Evolutionary conservation across 2,888 invertebrate genomes (phyloP).

Genomic region (Tetranychus piercei): DNA sequence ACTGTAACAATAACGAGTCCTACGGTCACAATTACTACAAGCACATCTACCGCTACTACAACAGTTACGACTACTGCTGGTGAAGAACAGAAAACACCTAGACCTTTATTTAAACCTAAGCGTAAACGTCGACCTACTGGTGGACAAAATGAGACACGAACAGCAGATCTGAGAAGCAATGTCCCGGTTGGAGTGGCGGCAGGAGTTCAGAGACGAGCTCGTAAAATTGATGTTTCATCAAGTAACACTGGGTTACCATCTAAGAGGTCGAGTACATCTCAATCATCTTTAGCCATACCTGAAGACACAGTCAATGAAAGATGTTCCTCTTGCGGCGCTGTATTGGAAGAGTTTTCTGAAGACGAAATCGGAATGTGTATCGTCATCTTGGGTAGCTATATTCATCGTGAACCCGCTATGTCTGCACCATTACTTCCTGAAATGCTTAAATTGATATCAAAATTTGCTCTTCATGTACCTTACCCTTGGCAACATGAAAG

Average conservation of each 20-base stretch:
- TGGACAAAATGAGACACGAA: background rate
- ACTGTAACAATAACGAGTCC: constrained; percentile 3
- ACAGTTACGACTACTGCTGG: background rate
- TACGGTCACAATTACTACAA: background rate
- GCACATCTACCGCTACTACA: background rate
- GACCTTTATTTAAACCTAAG: constrained; percentile 3
- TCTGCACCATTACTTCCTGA: constrained; percentile 87
- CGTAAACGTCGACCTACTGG: background rate
- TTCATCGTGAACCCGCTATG: constrained; percentile 74
- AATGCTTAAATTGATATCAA: constrained; percentile 66
- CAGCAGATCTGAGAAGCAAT: background rate
- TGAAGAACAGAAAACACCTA: background rate
- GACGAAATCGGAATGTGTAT: constrained; percentile 87
- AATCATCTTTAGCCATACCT: constrained; percentile 22
- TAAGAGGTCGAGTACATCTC: constrained; percentile 23
- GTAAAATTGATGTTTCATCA: constrained; percentile 23
- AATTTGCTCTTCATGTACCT: constrained; percentile 44
- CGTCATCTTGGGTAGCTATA: constrained; percentile 79
- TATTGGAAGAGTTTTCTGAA: constrained; percentile 79
- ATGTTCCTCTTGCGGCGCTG: constrained; percentile 75
- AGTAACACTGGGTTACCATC: constrained; percentile 15
- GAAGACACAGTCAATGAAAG: constrained; percentile 31
- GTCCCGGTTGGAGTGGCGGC: background rate
- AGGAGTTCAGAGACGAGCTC: constrained; percentile 19
- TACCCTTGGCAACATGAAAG: constrained; percentile 75